phyloP scores from a whole-genome alignment of 2,113 vertebrate species.

The Chloroceryle aenea region DNA sequence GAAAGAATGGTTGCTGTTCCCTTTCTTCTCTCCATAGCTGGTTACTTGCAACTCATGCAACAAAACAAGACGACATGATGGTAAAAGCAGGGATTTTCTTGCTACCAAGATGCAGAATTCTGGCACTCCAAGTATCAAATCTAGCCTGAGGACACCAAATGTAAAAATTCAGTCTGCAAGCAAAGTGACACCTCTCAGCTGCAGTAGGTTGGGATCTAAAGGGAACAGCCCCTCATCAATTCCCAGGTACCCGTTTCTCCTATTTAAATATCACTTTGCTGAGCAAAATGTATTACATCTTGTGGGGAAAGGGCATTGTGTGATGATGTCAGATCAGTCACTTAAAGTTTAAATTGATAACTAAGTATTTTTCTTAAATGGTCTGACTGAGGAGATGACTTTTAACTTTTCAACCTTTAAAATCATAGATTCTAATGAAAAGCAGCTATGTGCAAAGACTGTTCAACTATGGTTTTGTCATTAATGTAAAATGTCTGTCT shows the following conservation, averaged over 20 bases:
- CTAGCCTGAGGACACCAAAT: conserved; percentile 61
- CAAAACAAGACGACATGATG: conserved; percentile 80
- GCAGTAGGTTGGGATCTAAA: conserved; percentile 56
- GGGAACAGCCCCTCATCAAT: conserved; percentile 57
- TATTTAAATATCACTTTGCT: not conserved
- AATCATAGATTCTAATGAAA: not conserved
- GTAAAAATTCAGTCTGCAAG: conserved; percentile 54
- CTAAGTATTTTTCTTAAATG: not conserved
- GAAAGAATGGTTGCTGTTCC: not conserved
- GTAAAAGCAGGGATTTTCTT: conserved; percentile 81
- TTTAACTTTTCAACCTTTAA: not conserved
- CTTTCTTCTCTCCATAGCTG: conserved; percentile 76
- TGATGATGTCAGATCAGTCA: not conserved
- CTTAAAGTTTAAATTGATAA: not conserved
- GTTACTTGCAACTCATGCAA: conserved; percentile 89
- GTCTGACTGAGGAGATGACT: not conserved
- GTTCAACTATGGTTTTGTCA: not conserved
- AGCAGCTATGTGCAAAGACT: not conserved
- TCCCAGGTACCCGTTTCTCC: conserved; percentile 70
- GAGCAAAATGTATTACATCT: not conserved
- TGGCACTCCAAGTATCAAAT: conserved; percentile 63
- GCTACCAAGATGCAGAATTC: conserved; percentile 44
- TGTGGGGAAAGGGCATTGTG: not conserved
- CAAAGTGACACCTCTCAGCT: conserved; percentile 41
- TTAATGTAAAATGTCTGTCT: not conserved